phyloP scores from a whole-genome alignment of 2,888 invertebrate genomes.

The Megaustenia siamemsis region DNA sequence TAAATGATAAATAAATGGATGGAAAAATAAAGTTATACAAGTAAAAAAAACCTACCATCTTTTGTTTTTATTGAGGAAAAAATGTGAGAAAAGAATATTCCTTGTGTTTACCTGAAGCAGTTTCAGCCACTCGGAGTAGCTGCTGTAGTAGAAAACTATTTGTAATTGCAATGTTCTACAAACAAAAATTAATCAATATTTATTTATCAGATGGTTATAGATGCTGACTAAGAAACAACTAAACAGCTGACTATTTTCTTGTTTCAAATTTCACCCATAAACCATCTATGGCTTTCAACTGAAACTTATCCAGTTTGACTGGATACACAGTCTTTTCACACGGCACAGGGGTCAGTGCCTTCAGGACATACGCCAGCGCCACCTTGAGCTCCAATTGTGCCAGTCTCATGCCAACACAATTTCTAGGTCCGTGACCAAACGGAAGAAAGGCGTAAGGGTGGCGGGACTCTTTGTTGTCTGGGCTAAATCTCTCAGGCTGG shows the following conservation, averaged over 20 bases:
- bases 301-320: not conserved
- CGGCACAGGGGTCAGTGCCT: constrained; percentile 9
- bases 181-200: not conserved
- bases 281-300: not conserved
- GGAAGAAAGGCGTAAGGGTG: constrained; percentile 35
- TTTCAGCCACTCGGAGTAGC: no score
- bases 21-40: no score
- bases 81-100: no score
- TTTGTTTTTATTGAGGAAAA: no score
- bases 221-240: not conserved
- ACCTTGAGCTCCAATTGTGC: constrained; percentile 31
- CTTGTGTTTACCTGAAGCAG: no score
- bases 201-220: not conserved
- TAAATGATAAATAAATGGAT: no score
- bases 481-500: constrained; percentile 57
- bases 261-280: constrained; percentile 35
- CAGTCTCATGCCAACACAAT: constrained; percentile 44
- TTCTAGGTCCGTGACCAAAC: constrained; percentile 43
- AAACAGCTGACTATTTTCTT: not conserved
- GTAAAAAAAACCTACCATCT: no score
- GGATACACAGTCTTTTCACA: constrained; percentile 47
- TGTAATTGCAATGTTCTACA: not conserved
- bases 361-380: constrained; percentile 26
- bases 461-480: constrained; percentile 13
- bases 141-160: no score